Evolutionary conservation across 2,797 vertebrate genomes (phyloP).

Genomic region (Tangara arthus): DNA sequence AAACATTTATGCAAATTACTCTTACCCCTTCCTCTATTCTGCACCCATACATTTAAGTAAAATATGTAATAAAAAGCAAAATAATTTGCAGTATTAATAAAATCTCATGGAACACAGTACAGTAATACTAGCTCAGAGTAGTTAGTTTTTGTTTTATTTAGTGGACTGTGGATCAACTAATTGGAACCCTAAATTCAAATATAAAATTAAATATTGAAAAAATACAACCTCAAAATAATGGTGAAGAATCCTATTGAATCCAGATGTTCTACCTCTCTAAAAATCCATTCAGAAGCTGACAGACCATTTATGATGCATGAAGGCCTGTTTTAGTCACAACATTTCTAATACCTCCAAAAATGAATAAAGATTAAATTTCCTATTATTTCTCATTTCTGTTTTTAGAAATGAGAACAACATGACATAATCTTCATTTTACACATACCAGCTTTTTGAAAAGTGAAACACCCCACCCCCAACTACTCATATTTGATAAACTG

Average conservation of each 20-base stretch:
- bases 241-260: background rate
- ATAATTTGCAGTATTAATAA: background rate
- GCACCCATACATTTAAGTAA: background rate
- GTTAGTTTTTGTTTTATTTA: background rate
- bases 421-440: conserved; percentile 1
- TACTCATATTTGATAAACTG: background rate
- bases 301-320: background rate
- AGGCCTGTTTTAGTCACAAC: background rate
- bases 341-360: background rate
- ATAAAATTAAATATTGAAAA: background rate
- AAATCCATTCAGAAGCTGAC: background rate
- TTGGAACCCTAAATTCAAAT: background rate
- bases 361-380: background rate
- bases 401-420: background rate
- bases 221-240: background rate
- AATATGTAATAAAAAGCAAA: background rate
- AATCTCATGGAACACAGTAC: background rate
- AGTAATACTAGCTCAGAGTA: background rate
- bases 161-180: background rate
- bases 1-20: background rate
- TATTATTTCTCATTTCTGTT: background rate
- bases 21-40: background rate
- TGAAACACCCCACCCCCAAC: background rate
- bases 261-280: background rate
- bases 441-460: background rate